These are phyloP conservation scores for Calonectris borealis DNA, from an alignment of 2,113 vertebrate species.

Conservation along the genomic window DNA sequence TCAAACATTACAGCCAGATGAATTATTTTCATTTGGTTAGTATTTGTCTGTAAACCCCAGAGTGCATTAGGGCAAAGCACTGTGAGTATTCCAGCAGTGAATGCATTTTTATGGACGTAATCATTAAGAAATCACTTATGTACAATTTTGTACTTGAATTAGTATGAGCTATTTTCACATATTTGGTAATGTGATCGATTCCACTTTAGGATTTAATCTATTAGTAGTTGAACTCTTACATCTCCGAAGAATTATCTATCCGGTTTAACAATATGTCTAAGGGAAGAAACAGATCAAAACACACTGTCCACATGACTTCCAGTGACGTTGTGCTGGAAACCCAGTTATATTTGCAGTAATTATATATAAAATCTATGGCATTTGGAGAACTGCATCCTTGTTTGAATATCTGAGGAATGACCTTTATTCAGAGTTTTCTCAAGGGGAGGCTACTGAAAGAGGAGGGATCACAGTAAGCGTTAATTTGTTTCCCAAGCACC, in stretches of 20 bases:
- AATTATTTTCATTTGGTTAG: background rate
- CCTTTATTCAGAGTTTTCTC: background rate
- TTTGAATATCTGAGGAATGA: background rate
- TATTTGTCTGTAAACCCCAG: background rate
- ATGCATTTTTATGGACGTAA: background rate
- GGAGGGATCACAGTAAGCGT: fast-evolving
- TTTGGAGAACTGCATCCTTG: background rate
- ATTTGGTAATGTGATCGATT: background rate
- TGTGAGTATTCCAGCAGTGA: background rate
- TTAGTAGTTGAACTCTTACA: background rate
- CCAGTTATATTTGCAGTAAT: background rate
- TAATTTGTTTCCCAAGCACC: background rate
- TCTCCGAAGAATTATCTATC: background rate
- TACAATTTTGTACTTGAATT: background rate
- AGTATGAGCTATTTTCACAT: background rate
- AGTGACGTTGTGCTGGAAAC: background rate
- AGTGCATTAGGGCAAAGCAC: background rate
- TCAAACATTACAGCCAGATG: background rate
- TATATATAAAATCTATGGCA: background rate
- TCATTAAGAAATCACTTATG: background rate
- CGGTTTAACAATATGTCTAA: background rate
- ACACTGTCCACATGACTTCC: background rate
- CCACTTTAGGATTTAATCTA: background rate
- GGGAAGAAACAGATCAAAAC: background rate
- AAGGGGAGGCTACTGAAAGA: background rate